Evolutionary conservation across 2,113 vertebrate species (phyloP).

Genomic region (Conger conger): DNA sequence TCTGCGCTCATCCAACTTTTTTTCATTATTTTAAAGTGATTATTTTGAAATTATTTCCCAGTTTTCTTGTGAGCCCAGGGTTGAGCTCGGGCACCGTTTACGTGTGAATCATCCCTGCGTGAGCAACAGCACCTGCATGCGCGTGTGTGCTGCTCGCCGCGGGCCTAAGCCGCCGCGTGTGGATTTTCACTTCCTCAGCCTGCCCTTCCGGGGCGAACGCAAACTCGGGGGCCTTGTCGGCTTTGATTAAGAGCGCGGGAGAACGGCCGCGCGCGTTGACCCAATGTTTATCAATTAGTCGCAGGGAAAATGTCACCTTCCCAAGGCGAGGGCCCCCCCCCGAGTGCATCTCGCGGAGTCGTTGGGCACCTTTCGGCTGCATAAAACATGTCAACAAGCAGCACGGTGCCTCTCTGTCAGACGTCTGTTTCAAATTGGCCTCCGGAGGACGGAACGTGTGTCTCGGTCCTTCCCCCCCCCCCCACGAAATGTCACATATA

Average conservation of each 20-base stretch:
- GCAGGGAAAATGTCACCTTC: slow-evolving; percentile 43
- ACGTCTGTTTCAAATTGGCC: slow-evolving; percentile 48
- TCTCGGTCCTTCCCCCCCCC: slow-evolving; percentile 13
- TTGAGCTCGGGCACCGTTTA: not conserved
- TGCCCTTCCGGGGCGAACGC: slow-evolving; percentile 9
- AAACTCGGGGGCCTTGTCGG: slow-evolving; percentile 37
- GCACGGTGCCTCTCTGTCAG: slow-evolving; percentile 35
- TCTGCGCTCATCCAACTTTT: not conserved
- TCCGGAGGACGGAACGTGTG: slow-evolving; percentile 30
- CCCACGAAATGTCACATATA: slow-evolving; percentile 45
- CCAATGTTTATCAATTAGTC: slow-evolving; percentile 50
- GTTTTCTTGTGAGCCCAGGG: not conserved
- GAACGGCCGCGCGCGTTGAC: slow-evolving; percentile 17
- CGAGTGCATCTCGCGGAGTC: slow-evolving; percentile 39
- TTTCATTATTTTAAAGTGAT: not conserved
- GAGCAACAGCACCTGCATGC: not conserved
- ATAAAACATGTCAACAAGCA: slow-evolving; percentile 49
- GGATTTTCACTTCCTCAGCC: slow-evolving; percentile 19
- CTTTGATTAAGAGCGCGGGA: slow-evolving; percentile 32
- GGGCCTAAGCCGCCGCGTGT: too few relatives aligned
- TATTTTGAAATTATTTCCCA: not conserved
- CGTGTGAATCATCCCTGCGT: not conserved
- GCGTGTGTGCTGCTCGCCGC: not conserved
- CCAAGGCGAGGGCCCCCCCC: slow-evolving; percentile 20
- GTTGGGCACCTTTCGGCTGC: slow-evolving; percentile 47